Percentiles rank a stretch among this genome's conserved stretches.
Evolutionary conservation across 2,113 vertebrate genomes (phyloP).

Genomic region (Anser brachyrhynchus): DNA sequence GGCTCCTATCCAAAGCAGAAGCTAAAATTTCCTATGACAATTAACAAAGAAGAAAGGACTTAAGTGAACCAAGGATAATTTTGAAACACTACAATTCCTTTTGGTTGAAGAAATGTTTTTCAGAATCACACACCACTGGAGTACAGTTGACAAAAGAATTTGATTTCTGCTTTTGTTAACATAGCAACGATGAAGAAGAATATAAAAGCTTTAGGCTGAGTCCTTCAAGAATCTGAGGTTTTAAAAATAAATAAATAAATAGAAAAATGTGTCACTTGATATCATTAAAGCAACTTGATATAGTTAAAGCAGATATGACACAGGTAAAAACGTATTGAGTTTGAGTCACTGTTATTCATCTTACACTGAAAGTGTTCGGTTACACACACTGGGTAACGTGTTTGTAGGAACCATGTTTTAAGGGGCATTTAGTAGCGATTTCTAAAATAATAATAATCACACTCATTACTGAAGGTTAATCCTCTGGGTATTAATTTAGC

Average conservation of each 20-base stretch:
- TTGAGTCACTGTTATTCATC: neutral
- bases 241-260: neutral
- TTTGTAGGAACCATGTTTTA: conserved; percentile 13
- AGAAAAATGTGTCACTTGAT: neutral
- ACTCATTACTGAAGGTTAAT: conserved; percentile 26
- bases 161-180: neutral
- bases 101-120: neutral
- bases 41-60: neutral
- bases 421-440: conserved; percentile 39
- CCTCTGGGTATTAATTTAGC: conserved; percentile 71
- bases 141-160: neutral
- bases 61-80: neutral
- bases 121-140: neutral
- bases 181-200: neutral
- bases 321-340: neutral
- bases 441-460: conserved; percentile 44
- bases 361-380: neutral
- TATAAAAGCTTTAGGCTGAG: neutral
- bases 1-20: neutral
- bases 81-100: neutral
- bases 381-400: neutral
- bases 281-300: neutral
- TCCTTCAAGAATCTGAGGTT: neutral
- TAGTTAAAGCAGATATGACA: neutral
- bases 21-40: neutral